Percentiles rank a stretch among this genome's conserved stretches.
These are phyloP conservation scores for Oryzias curvinotus DNA, from an alignment of 2,113 vertebrate species.

Conservation along the genomic window DNA sequence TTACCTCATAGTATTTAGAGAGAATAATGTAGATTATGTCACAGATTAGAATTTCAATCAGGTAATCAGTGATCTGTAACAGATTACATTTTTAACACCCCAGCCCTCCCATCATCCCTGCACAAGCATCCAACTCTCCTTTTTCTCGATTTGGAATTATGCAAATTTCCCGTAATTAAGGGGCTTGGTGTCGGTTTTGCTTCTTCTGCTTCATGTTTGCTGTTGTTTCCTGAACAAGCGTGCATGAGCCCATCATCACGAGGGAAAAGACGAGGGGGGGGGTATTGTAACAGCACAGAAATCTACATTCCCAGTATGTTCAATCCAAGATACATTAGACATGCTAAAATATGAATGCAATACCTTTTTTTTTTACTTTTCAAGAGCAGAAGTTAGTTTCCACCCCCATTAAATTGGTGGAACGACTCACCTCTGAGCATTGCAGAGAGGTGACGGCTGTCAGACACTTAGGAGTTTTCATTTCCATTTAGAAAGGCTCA, in stretches of 20 bases:
- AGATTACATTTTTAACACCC: conserved; percentile 58
- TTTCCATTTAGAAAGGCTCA: conserved; percentile 44
- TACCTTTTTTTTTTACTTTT: neutral
- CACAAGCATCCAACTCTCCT: conserved; percentile 24
- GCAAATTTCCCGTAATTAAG: conserved; percentile 60
- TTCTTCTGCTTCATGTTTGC: conserved; percentile 15
- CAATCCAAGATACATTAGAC: neutral
- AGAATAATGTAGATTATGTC: conserved; percentile 64
- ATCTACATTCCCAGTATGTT: neutral
- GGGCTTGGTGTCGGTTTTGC: conserved; percentile 40
- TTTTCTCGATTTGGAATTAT: conserved; percentile 47
- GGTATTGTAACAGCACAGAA: conserved; percentile 31
- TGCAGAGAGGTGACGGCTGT: conserved; percentile 39
- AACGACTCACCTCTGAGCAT: conserved; percentile 39
- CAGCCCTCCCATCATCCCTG: conserved; percentile 21
- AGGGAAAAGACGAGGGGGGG: conserved; percentile 43
- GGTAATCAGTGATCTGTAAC: conserved; percentile 65
- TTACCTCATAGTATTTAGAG: conserved; percentile 53
- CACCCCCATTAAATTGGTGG: conserved; percentile 8
- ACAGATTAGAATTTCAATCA: conserved; percentile 70
- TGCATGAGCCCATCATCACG: conserved; percentile 32
- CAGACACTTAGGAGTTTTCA: conserved; percentile 56
- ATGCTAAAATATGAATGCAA: conserved; percentile 1
- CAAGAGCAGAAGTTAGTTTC: neutral
- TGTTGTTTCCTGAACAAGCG: conserved; percentile 53